A percentile compares a stretch with the other conserved stretches of the same genome.
These are phyloP conservation scores for Forpus xanthops DNA, from an alignment of 2,797 vertebrate species.

Conservation along the genomic window DNA sequence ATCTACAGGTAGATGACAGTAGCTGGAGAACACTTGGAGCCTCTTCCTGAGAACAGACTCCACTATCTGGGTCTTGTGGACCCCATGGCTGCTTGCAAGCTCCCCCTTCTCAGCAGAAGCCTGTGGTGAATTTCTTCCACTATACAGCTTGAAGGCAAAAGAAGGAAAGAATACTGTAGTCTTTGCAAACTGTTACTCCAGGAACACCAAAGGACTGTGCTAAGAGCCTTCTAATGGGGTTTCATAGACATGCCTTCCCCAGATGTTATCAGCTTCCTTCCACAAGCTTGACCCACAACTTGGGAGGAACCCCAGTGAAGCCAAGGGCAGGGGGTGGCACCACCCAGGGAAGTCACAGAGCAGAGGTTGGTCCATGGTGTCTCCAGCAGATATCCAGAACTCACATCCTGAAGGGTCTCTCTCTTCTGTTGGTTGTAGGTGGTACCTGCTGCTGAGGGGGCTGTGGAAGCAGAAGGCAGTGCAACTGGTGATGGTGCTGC, in stretches of 20 bases:
- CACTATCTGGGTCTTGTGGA: not conserved
- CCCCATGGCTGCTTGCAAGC: not conserved
- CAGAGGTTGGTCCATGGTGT: not conserved
- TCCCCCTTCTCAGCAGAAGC: not conserved
- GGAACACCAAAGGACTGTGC: not conserved
- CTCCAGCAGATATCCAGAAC: not conserved
- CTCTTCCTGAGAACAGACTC: not conserved
- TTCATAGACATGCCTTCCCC: not conserved
- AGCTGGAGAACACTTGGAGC: not conserved
- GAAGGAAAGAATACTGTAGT: not conserved
- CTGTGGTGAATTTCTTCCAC: not conserved
- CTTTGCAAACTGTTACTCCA: not conserved
- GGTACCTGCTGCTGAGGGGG: not conserved
- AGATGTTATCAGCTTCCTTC: not conserved
- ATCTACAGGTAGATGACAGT: not conserved
- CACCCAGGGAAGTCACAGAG: not conserved
- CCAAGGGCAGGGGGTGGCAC: not conserved
- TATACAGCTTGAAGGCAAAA: not conserved
- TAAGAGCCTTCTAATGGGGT: not conserved
- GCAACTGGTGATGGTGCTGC: not conserved
- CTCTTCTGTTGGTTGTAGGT: constrained; percentile 47
- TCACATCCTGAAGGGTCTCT: not conserved
- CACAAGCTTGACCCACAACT: not conserved
- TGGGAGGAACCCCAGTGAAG: not conserved
- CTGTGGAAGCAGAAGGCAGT: not conserved